Base-by-base conservation (phyloP, 2,888 invertebrate genomes). In the Heterodera filipjevi region DNA sequence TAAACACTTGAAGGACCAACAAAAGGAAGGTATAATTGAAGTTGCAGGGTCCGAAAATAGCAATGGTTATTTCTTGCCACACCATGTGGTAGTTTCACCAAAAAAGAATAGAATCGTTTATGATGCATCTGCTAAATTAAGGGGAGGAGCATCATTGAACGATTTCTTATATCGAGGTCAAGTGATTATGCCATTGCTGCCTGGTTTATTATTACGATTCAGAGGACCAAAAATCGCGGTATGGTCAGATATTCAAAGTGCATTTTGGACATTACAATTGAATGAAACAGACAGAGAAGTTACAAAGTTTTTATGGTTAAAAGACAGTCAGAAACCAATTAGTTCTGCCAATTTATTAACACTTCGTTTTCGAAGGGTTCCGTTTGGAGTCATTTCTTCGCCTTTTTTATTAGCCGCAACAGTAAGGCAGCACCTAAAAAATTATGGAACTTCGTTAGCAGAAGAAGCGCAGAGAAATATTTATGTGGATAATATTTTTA, bases 81-180 rank as follows among this genome's bases (percentile, higher is more conserved):
- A 76, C n/a, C 76, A 76, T 12, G 33, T 22, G 3, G 76, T 76
- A 1, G 27, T 74, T 5, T 66, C n/a, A 14, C 32, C 80, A 5
- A 86, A 86, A 73, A n/a, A n/a, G n/a, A 46, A 84, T 19, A 30
- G 84, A 19, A 76, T 81, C 33, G 84, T 85, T 3, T 86, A 79
- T 75, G 85, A 86, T 75, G 86, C 80, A 14, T 82, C 82, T 0
- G 75, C 81, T 0, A 66, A 79, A 2, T 16, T n/a, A 53, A 33
- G 66, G 1, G 66, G 49, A 27, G 19, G 44, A 12, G 33, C 32
- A 19, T 70, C 78, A 3, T 49, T 82, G 8, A 82, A 82, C 66
- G 79, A 82, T 1, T 82, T 79, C 66, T 49, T 82, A n/a, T 71
- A 75, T 39, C 66, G 78, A 5, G 82, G 82, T 0, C 82, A 80